Evolutionary conservation across 2,113 vertebrate species (phyloP), one percentile per base, ranked within the genome.

Genomic region (Zosterops pallidus): DNA sequence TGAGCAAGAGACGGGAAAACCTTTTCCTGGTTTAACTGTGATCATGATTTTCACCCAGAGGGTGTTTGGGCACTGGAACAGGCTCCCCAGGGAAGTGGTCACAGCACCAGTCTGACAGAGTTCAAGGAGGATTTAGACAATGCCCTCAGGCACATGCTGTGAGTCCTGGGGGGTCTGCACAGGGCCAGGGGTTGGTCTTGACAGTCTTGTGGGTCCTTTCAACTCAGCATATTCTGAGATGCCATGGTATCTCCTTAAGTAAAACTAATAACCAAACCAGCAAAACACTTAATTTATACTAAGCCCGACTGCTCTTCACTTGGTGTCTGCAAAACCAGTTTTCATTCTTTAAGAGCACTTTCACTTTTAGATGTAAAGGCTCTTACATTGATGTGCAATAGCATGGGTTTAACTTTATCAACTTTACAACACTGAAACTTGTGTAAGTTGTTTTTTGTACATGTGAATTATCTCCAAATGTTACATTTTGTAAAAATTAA

Each of bases 341-440:
- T 70, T 74, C 24, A 62, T 29, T 85, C 44, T 64, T 55, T 31
- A 92, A 67, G 29, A 69, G 18, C 24, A 60, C 5, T 47, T 83
- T 50, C 19, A 12, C 31, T 80, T 37, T 31, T 33, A 70, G 15
- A 65, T 19, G 33, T 25, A 83, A 69, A 59, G 22, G 25, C 9
- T 68, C n/a, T 56, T n/a, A 60, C 0, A 1, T 1, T 69, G 62
- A 9, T 2, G 1, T 57, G 41, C 35, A 78, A 63, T 6, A 59
- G 21, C 16, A 75, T 5, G 4, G 25, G 24, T 86, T 75, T 53
- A 83, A 80, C 23, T 35, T 6, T 26, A 52, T 16, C 22, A 71
- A 20, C 29, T 84, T 86, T 28, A 71, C 26, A 89, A 59, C 9
- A 20, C 0, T n/a, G 37, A 62, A 88, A 74, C 17, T 56, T 68